These are phyloP conservation scores for Pagetopsis macropterus DNA, from an alignment of 2,797 vertebrate species.

Conservation along the genomic window DNA sequence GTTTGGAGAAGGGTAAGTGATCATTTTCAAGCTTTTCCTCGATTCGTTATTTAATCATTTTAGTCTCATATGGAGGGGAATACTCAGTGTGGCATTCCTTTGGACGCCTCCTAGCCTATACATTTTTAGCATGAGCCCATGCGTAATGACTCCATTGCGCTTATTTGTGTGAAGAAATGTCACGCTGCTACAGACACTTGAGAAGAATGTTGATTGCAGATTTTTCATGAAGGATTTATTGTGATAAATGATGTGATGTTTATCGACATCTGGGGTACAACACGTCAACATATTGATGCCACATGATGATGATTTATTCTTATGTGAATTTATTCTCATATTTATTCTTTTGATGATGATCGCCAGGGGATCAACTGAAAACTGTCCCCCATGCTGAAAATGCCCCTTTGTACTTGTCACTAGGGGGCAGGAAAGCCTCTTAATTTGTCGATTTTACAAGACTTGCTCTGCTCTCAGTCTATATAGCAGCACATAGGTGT, in stretches of 20 bases:
- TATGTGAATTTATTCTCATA: slow-evolving; percentile 3
- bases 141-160: slow-evolving; percentile 49
- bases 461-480: slow-evolving; percentile 23
- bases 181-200: slow-evolving; percentile 17
- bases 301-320: not conserved
- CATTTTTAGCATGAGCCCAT: slow-evolving; percentile 25
- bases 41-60: slow-evolving; percentile 10
- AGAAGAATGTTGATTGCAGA: slow-evolving; percentile 23
- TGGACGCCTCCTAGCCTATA: not conserved
- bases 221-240: slow-evolving; percentile 20
- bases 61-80: slow-evolving; percentile 5
- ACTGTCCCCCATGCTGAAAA: slow-evolving; percentile 80
- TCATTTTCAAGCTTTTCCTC: not conserved
- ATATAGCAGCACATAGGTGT: slow-evolving; percentile 27
- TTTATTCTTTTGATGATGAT: slow-evolving; percentile 19
- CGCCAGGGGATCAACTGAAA: slow-evolving; percentile 40
- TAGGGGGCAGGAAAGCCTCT: slow-evolving; percentile 74
- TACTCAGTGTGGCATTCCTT: slow-evolving; percentile 29
- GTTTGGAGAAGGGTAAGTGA: slow-evolving; percentile 94
- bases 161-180: slow-evolving; percentile 37
- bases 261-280: not conserved
- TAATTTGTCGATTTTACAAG: slow-evolving; percentile 38
- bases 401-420: slow-evolving; percentile 56
- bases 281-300: not conserved
- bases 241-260: not conserved